A percentile compares a stretch with the other conserved stretches of the same genome.
Conservation (phyloP, 2,888 invertebrate species). For the Parnassius smintheus region DNA sequence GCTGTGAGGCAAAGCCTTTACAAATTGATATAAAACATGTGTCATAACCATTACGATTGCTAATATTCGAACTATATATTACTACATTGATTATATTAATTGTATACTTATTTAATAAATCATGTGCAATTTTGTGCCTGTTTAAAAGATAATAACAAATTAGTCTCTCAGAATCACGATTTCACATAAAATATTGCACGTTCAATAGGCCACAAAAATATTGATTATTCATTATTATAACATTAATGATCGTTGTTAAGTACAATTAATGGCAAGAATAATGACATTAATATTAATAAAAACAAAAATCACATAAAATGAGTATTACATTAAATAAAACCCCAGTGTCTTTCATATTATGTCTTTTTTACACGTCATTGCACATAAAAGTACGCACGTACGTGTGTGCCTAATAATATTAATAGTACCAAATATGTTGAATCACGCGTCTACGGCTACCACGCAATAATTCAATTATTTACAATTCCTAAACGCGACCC, state of each 20-base stretch:
- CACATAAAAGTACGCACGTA: neutral
- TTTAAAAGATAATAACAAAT: slow-evolving; percentile 4
- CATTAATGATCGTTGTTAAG: slow-evolving; percentile 6
- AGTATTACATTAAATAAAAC: slow-evolving; percentile 17
- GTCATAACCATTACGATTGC: slow-evolving; percentile 1
- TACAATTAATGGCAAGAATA: slow-evolving; percentile 20
- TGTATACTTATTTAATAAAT: slow-evolving; percentile 21
- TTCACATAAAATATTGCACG: slow-evolving; percentile 23
- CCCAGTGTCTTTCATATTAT: slow-evolving; percentile 15
- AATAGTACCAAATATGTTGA: neutral
- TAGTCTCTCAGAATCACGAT: neutral
- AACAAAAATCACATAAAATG: slow-evolving; percentile 22
- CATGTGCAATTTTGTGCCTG: slow-evolving; percentile 21
- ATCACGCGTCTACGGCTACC: slow-evolving; percentile 11
- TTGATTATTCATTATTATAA: neutral
- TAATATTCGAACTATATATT: slow-evolving; percentile 21
- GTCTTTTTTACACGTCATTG: slow-evolving; percentile 20
- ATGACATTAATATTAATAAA: neutral
- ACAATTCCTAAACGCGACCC: slow-evolving; percentile 22
- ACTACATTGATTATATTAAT: slow-evolving; percentile 23
- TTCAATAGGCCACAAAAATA: slow-evolving; percentile 20
- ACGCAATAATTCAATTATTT: slow-evolving; percentile 15
- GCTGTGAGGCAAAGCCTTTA: slow-evolving; percentile 9
- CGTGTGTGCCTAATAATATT: neutral
- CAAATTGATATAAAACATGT: slow-evolving; percentile 20